A percentile compares a stretch with the other conserved stretches of the same genome.
Conservation (phyloP, 1,140 invertebrate species). For the Zophobas morio region DNA sequence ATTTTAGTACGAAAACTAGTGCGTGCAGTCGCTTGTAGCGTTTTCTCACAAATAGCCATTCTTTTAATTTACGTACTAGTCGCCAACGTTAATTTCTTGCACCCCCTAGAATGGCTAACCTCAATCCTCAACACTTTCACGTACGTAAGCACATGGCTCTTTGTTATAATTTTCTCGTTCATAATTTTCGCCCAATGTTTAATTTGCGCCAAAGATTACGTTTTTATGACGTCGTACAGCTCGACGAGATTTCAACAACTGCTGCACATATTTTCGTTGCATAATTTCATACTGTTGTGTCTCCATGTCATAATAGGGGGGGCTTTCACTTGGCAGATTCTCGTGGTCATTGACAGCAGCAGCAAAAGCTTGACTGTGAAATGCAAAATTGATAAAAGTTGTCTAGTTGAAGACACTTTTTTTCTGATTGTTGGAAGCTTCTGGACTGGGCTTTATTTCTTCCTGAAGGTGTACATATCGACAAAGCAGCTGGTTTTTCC, state of each 20-base stretch:
- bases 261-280: slow-evolving; percentile 72
- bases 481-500: slow-evolving; percentile 76
- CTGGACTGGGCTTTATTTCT: slow-evolving; percentile 80
- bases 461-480: slow-evolving; percentile 71
- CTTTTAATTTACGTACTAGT: slow-evolving; percentile 71
- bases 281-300: slow-evolving; percentile 72
- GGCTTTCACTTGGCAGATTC: slow-evolving; percentile 74
- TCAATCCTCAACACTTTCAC: slow-evolving; percentile 69
- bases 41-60: slow-evolving; percentile 70
- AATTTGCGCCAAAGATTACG: slow-evolving; percentile 73
- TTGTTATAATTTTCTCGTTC: slow-evolving; percentile 70
- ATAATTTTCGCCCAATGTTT: slow-evolving; percentile 74
- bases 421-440: slow-evolving; percentile 78
- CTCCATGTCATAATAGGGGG: slow-evolving; percentile 74
- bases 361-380: slow-evolving; percentile 67
- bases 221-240: slow-evolving; percentile 69
- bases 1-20: slow-evolving; percentile 69
- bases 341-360: slow-evolving; percentile 72
- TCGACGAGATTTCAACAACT: slow-evolving; percentile 76
- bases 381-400: slow-evolving; percentile 63
- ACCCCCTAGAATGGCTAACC: slow-evolving; percentile 70
- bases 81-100: slow-evolving; percentile 70
- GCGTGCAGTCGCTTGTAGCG: slow-evolving; percentile 68
- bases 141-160: slow-evolving; percentile 72
- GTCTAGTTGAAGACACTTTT: slow-evolving; percentile 71